Conservation (phyloP, 2,113 vertebrate genomes). For the Mastomys natalensis region DNA sequence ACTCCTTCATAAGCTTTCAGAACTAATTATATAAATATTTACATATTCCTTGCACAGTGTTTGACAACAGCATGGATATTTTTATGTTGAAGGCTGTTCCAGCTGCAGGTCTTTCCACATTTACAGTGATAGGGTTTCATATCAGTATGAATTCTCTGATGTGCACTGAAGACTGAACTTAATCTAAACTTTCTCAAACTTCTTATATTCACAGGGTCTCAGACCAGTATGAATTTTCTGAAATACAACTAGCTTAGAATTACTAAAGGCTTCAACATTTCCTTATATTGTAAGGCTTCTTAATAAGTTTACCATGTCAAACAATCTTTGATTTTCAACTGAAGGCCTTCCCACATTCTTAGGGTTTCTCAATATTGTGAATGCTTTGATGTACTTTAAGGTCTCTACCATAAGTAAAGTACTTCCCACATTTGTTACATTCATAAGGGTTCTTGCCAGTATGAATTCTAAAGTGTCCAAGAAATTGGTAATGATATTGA, state of each 20-base stretch:
- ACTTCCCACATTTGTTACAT: constrained; percentile 39
- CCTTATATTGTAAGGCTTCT: constrained; percentile 10
- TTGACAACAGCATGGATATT: background rate
- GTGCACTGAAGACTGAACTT: background rate
- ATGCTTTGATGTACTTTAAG: constrained; percentile 32
- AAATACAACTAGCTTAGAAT: background rate
- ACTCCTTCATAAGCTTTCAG: constrained; percentile 3
- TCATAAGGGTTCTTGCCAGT: background rate
- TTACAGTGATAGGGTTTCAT: background rate
- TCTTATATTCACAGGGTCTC: background rate
- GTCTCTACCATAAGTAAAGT: background rate
- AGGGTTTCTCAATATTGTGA: background rate
- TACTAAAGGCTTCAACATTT: constrained; percentile 1
- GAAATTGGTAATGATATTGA: background rate
- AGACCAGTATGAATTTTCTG: background rate
- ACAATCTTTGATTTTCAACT: background rate
- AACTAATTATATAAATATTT: background rate
- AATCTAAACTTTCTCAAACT: background rate
- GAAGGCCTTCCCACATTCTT: background rate
- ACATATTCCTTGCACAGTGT: background rate
- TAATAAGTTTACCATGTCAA: background rate
- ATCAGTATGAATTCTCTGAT: background rate
- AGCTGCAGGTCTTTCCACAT: background rate
- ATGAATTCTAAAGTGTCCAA: constrained; percentile 4
- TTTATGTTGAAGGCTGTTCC: background rate